Conservation (phyloP, 2,888 invertebrate genomes). For the Caprella mutica region DNA sequence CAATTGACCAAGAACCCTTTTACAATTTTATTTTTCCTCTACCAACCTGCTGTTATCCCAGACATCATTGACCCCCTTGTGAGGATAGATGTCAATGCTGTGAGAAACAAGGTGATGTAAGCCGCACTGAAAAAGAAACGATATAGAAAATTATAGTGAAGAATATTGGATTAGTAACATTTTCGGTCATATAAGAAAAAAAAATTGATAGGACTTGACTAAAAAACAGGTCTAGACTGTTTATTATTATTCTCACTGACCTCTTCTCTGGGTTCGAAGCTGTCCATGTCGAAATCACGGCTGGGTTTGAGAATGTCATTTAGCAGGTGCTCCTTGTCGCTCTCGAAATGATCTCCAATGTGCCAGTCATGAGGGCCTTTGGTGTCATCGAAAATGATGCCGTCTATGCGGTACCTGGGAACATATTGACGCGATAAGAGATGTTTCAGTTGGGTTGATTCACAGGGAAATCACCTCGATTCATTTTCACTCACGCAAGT, state of each 20-base stretch:
- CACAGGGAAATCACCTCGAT: too few species aligned
- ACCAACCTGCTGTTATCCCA: conserved; percentile 18
- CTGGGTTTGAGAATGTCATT: background rate
- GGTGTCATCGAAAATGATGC: conserved; percentile 10
- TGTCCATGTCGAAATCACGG: conserved; percentile 8
- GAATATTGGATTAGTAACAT: too few species aligned
- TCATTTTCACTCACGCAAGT: too few species aligned
- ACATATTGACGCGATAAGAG: too few species aligned
- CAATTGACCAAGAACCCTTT: background rate
- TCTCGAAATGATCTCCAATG: too few species aligned
- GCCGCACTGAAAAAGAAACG: conserved; percentile 20
- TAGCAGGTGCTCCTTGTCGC: conserved; percentile 12
- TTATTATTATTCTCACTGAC: conserved; percentile 2
- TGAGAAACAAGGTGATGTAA: conserved; percentile 27
- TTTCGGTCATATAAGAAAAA: too few species aligned
- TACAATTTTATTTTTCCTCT: background rate
- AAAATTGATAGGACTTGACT: too few species aligned
- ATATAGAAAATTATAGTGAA: too few species aligned
- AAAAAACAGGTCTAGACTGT: too few species aligned
- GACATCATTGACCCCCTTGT: conserved; percentile 6
- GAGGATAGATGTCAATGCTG: conserved; percentile 28
- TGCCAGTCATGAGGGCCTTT: background rate
- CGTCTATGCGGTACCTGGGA: conserved; percentile 20
- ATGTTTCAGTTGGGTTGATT: too few species aligned
- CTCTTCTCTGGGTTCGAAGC: conserved; percentile 25